These are phyloP conservation scores for Eledone cirrhosa DNA, from an alignment of 2,888 invertebrate species.

Conservation along the genomic window DNA sequence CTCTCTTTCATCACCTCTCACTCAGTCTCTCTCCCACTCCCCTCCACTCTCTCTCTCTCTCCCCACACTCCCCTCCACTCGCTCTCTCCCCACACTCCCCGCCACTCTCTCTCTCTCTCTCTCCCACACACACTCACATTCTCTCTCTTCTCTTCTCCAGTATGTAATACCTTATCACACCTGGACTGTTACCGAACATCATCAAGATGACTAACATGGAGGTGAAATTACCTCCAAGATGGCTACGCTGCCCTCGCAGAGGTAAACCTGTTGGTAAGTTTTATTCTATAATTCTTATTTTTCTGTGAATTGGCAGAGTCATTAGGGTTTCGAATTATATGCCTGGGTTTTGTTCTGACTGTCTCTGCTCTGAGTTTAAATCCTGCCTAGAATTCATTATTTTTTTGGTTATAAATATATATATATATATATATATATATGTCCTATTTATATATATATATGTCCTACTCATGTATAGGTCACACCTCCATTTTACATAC, in stretches of 20 bases:
- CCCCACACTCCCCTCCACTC: background rate
- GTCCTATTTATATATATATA: no score
- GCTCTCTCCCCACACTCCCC: background rate
- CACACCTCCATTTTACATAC: no score
- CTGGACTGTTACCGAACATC: background rate
- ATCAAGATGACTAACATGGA: slow-evolving; percentile 31
- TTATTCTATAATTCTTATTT: background rate
- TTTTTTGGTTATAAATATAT: no score
- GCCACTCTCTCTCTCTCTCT: background rate
- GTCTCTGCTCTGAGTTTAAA: no score
- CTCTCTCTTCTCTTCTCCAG: background rate
- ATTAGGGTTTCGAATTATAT: no score
- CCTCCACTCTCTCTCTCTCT: no score
- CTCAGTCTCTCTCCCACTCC: no score
- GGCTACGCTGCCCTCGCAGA: slow-evolving; percentile 69
- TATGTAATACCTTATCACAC: background rate
- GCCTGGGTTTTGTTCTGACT: no score
- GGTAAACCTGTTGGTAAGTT: slow-evolving; percentile 61
- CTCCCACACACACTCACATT: background rate
- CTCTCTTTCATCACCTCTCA: no score
- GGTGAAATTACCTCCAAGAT: slow-evolving; percentile 65
- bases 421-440: no score
- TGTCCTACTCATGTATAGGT: no score
- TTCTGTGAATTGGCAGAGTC: slow-evolving; percentile 3
- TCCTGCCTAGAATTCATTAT: no score